Base-by-base conservation (phyloP, 64 coral and sea anemone genomes). In the Hydrozoanthus tunicans region DNA sequence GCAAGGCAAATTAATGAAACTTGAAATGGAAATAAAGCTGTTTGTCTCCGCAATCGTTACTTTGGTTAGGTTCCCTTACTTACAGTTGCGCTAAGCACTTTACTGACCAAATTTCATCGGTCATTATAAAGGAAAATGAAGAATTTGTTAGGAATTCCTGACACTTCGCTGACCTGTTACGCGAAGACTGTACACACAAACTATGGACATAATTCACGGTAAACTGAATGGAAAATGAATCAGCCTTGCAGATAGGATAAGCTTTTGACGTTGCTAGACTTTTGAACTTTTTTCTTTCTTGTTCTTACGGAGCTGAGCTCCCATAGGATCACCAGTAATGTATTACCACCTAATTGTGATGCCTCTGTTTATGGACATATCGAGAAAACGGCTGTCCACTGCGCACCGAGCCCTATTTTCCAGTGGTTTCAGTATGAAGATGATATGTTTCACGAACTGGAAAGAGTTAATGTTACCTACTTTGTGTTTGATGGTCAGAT, bases 401-500 rank as follows among this genome's bases (percentile, higher is more conserved):
- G 32, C 32, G 32, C 32, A 43, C 0, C 32, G 32, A 43, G 0
- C 32, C 32, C 32, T 43, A 1, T 2, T 43, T 2, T 43, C 32
- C 32, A 43, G 32, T 43, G 32, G 32, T 43, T 43, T 43, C 32
- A 43, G 32, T 2, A 43, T 43, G 32, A 43, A 43, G 32, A 43
- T 2, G 32, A 43, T 43, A 43, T 2, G 32, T 43, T 43, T 43
- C 2, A 2, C 32, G 32, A 43, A 43, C 32, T 43, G 32, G 32
- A 43, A 0, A 43, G 32, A 43, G 2, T 43, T 43, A 1, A 43
- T 43, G 32, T 43, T 43, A 84, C 81, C 6, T 84, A 65, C 63
- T 84, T 84, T 77, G 75, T 84, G 81, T 83, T 83, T 83, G 81
- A 83, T 23, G 81, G 81, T 60, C 81, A 27, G 7, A 26, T 66